Evolutionary conservation across 1,140 invertebrate genomes (phyloP).

Genomic region (Drosophila sp.): DNA sequence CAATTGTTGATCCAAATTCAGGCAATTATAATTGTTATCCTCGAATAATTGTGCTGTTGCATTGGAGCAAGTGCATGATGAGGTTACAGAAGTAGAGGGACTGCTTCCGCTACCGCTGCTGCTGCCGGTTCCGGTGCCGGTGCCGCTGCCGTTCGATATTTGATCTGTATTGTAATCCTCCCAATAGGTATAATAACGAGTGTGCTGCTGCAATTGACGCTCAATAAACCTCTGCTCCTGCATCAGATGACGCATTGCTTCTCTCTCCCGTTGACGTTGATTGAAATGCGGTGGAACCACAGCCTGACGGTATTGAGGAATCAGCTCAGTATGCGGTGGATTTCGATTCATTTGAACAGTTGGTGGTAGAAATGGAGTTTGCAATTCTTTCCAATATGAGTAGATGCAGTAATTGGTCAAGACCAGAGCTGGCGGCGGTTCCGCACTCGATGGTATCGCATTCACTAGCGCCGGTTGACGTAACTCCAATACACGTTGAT

Average conservation of each 20-base stretch:
- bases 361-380: slow-evolving; percentile 7
- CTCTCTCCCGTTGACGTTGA: not conserved
- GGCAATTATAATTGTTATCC: not conserved
- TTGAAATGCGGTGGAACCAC: slow-evolving; percentile 16
- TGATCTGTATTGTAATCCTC: not conserved
- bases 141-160: not conserved
- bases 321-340: not conserved
- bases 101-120: not conserved
- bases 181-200: not conserved
- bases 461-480: slow-evolving; percentile 75
- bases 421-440: slow-evolving; percentile 38
- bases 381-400: slow-evolving; percentile 53
- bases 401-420: slow-evolving; percentile 56
- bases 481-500: slow-evolving; percentile 23
- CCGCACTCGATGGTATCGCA: slow-evolving; percentile 87
- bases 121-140: no score
- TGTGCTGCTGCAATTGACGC: not conserved
- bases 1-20: not conserved
- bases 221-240: slow-evolving; percentile 9
- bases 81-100: not conserved
- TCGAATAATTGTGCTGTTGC: not conserved
- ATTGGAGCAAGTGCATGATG: not conserved
- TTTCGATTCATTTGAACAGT: not conserved
- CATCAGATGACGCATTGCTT: not conserved
- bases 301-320: not conserved